phyloP scores from a whole-genome alignment of 2,888 invertebrate species.

The Scaptomyza parva region DNA sequence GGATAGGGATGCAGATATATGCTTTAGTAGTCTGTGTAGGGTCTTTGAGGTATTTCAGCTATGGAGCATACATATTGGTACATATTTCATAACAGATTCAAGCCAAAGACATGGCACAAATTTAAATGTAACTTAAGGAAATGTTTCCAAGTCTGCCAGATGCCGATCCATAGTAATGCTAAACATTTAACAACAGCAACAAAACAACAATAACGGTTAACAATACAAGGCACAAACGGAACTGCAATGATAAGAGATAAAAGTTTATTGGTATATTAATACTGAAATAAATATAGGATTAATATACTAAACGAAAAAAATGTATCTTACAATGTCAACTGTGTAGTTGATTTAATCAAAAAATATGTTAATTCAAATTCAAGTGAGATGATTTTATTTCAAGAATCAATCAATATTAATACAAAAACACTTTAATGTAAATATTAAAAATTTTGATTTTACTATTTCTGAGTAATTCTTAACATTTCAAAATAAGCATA shows the following conservation, averaged over 20 bases:
- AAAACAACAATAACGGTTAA: slow-evolving; percentile 77
- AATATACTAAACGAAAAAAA: background rate
- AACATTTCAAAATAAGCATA: too few species aligned
- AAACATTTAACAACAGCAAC: slow-evolving; percentile 78
- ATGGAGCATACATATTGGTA: slow-evolving; percentile 55
- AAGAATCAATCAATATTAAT: too few species aligned
- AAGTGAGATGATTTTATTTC: too few species aligned
- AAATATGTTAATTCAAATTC: too few species aligned
- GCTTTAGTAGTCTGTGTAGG: slow-evolving; percentile 36
- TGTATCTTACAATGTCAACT: too few species aligned
- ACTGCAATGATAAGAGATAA: slow-evolving; percentile 41
- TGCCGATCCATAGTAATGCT: slow-evolving; percentile 70
- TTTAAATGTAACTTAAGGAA: slow-evolving; percentile 52
- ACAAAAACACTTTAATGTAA: too few species aligned
- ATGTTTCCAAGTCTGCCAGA: slow-evolving; percentile 56
- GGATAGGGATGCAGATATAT: slow-evolving; percentile 41
- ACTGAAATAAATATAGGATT: background rate
- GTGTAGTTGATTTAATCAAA: too few species aligned
- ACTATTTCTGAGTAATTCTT: too few species aligned
- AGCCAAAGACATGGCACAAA: slow-evolving; percentile 74
- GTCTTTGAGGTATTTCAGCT: slow-evolving; percentile 64
- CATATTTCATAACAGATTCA: slow-evolving; percentile 57
- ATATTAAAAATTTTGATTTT: too few species aligned
- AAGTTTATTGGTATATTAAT: background rate
- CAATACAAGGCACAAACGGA: slow-evolving; percentile 55